A percentile compares a stretch with the other conserved stretches of the same genome.
Evolutionary conservation across 2,113 vertebrate genomes (phyloP).

Genomic region (Corythoichthys haematopterus): DNA sequence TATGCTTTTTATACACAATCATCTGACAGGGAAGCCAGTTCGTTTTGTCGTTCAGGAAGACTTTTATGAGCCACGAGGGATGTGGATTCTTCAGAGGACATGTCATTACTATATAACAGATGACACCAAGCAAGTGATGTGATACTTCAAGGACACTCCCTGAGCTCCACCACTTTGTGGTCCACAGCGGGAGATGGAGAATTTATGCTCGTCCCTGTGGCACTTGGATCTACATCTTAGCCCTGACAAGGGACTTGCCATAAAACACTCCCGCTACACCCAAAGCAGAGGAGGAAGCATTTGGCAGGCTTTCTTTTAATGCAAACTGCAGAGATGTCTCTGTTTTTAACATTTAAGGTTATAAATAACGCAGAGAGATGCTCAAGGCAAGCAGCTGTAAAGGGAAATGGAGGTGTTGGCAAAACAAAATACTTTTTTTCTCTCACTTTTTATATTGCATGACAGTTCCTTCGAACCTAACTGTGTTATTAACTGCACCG

Average conservation of each 20-base stretch:
- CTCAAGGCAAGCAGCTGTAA: conserved; percentile 50
- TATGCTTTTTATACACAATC: conserved; percentile 13
- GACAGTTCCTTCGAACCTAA: conserved; percentile 36
- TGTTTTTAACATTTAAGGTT: conserved; percentile 69
- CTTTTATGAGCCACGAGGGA: conserved; percentile 40
- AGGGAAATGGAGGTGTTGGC: conserved; percentile 60
- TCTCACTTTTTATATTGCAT: conserved; percentile 39
- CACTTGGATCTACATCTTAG: conserved; percentile 68
- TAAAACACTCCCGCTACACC: conserved; percentile 60
- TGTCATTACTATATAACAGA: conserved; percentile 59
- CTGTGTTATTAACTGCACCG: conserved; percentile 52
- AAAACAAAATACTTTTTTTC: conserved; percentile 50
- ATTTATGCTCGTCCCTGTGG: conserved; percentile 62
- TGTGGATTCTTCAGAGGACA: conserved; percentile 51
- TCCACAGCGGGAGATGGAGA: conserved; percentile 57
- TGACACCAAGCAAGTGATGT: conserved; percentile 61
- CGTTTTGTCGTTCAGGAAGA: conserved; percentile 31
- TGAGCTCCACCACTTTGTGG: conserved; percentile 50
- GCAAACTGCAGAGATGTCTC: conserved; percentile 52
- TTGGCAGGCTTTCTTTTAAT: conserved; percentile 56
- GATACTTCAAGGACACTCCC: conserved; percentile 65
- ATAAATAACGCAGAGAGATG: conserved; percentile 56
- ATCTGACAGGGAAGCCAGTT: conserved; percentile 12
- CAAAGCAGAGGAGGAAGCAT: conserved; percentile 47
- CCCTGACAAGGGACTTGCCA: conserved; percentile 56